Evolutionary conservation across 2,113 vertebrate species (phyloP).

Genomic region (Podilymbus podiceps): DNA sequence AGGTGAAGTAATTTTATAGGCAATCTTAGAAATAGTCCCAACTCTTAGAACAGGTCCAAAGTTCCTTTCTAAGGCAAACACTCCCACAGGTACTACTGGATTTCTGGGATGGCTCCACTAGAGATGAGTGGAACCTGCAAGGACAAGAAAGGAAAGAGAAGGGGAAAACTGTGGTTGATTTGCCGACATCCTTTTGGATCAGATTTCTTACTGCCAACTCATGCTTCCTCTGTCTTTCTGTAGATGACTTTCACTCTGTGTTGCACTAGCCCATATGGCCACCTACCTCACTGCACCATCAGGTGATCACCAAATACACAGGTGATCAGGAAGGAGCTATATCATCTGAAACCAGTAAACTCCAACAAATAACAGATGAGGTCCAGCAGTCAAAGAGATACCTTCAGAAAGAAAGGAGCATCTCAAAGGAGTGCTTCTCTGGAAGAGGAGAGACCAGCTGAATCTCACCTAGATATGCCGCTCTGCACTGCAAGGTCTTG

Average conservation of each 20-base stretch:
- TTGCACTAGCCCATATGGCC: background rate
- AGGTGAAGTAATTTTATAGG: background rate
- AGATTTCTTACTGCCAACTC: background rate
- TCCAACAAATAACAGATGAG: background rate
- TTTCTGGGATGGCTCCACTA: background rate
- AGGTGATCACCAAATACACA: background rate
- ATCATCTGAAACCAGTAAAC: background rate
- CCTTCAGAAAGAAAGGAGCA: background rate
- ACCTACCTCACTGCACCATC: background rate
- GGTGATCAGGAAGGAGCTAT: background rate
- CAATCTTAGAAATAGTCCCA: background rate
- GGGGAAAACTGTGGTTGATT: background rate
- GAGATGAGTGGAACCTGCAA: background rate
- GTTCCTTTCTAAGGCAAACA: background rate
- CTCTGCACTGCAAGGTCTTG: accelerated
- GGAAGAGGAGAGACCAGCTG: background rate
- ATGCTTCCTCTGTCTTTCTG: background rate
- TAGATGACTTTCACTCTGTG: background rate
- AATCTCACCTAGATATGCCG: accelerated
- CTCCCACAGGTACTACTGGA: background rate
- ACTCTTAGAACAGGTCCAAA: background rate
- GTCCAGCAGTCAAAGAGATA: background rate
- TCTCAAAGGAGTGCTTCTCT: background rate
- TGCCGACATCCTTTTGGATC: background rate
- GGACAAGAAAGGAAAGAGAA: background rate